Percentiles rank a stretch among this genome's conserved stretches.
Conservation (phyloP, 2,888 invertebrate genomes). For the Plebejus argus region DNA sequence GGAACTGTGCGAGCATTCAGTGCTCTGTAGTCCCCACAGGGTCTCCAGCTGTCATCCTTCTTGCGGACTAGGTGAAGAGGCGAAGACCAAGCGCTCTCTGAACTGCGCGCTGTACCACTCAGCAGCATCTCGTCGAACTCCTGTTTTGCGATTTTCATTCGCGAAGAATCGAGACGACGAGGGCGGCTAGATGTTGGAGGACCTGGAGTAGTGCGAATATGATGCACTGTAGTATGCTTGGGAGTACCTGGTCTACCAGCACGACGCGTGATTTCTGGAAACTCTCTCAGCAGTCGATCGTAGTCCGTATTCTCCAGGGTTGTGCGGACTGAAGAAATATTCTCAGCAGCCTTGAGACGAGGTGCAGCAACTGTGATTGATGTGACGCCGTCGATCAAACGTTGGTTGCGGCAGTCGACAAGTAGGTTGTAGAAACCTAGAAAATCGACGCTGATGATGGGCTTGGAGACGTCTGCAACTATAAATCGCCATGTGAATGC, state of each 20-base stretch:
- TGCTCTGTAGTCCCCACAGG: conserved; percentile 35
- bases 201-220: conserved; percentile 42
- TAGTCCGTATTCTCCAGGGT: conserved; percentile 28
- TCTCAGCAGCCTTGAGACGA: background rate
- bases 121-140: conserved; percentile 34
- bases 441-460: conserved; percentile 54
- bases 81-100: conserved; percentile 38
- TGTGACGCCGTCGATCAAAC: background rate
- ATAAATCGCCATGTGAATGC: conserved; percentile 50
- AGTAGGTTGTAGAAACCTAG: conserved; percentile 36
- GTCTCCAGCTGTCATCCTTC: conserved; percentile 35
- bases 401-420: conserved; percentile 12
- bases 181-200: conserved; percentile 37
- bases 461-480: conserved; percentile 50
- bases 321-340: background rate
- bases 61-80: conserved; percentile 36
- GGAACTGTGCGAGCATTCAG: conserved; percentile 34
- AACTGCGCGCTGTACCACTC: conserved; percentile 35
- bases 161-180: conserved; percentile 44
- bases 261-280: conserved; percentile 39
- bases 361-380: background rate
- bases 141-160: conserved; percentile 35
- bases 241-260: conserved; percentile 34
- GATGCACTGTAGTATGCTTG: conserved; percentile 41
- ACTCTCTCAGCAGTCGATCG: conserved; percentile 37